Evolutionary conservation across 2,113 vertebrate species (phyloP).

Genomic region (Sorex fumeus): DNA sequence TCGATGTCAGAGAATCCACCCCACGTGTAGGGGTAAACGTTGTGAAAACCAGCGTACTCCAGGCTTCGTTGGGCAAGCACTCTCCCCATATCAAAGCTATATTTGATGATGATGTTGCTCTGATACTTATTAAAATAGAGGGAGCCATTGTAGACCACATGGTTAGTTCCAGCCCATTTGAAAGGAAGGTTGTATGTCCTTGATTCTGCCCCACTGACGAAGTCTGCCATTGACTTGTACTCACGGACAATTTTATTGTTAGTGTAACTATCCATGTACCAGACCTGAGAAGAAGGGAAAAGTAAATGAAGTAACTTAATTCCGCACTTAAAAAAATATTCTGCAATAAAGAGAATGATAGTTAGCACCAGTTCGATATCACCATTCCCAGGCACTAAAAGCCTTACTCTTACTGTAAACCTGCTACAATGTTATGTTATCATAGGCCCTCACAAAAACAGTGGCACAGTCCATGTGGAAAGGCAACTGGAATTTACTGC

Average conservation of each 20-base stretch:
- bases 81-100: constrained; percentile 95
- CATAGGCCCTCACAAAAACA: not conserved
- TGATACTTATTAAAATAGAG: constrained; percentile 99
- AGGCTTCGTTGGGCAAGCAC: constrained; percentile 96
- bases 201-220: constrained; percentile 95
- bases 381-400: not conserved
- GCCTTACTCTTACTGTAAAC: not conserved
- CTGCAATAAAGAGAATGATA: constrained; percentile 42
- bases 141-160: constrained; percentile 98
- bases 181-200: constrained; percentile 98
- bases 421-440: not conserved
- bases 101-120: constrained; percentile 99
- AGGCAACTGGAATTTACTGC: not conserved
- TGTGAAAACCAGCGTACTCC: constrained; percentile 98
- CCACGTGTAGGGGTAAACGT: constrained; percentile 99
- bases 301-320: not conserved
- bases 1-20: constrained; percentile 98
- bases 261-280: constrained; percentile 99
- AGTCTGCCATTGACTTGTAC: constrained; percentile 96
- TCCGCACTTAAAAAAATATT: constrained; percentile 20
- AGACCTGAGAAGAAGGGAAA: constrained; percentile 91
- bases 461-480: not conserved
- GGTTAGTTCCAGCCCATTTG: constrained; percentile 99
- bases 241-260: constrained; percentile 99
- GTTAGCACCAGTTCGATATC: not conserved